Base-by-base conservation (phyloP, 2,888 invertebrate species). In the Drosophila austrosaltans region DNA sequence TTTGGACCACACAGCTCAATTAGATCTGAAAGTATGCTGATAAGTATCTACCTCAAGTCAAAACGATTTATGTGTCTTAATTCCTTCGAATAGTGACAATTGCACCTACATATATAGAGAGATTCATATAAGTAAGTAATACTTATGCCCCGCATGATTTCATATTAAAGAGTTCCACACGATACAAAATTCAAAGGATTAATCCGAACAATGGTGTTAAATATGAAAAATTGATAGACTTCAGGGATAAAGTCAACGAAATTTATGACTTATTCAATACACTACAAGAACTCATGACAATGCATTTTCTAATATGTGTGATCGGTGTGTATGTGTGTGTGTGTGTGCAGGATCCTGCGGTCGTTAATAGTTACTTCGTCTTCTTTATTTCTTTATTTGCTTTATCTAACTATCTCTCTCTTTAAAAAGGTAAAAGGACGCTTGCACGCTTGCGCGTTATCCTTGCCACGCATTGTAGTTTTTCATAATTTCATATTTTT, bases 401-500 rank as follows among this genome's bases (percentile, higher is more conserved):
- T 57, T 74, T 74, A 72, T 72, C 72, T 60, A n/a, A 61, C 72
- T 66, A 72, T 72, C 72, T 60, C n/a, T 63, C 68, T 66, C 42
- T 36, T 22, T 36, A 22, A 16, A 28, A 70, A 76, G 75, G 78
- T 16, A 58, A 75, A 70, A 76, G 75, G 80, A 85, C 69, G 67
- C 70, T 63, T 16, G 16, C 66, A 69, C 69, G 65, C 77, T 69
- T 66, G 69, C 68, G 69, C 60, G 60, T 63, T 56, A 62, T 60
- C 32, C 61, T 53, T 48, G 22, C 16, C 61, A 70, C 25, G 30
- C 53, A 44, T 8, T 65, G 64, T 75, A 54, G 69, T 76, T 82
- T 77, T 16, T 79, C 77, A 88, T 85, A 89, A 83, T 87, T 90
- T 89, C 89, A 90, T 89, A 90, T 76, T 89, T 88, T 68, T 68